Base-by-base conservation (phyloP, 2,113 vertebrate species). In the Rhabdomys dilectus region DNA sequence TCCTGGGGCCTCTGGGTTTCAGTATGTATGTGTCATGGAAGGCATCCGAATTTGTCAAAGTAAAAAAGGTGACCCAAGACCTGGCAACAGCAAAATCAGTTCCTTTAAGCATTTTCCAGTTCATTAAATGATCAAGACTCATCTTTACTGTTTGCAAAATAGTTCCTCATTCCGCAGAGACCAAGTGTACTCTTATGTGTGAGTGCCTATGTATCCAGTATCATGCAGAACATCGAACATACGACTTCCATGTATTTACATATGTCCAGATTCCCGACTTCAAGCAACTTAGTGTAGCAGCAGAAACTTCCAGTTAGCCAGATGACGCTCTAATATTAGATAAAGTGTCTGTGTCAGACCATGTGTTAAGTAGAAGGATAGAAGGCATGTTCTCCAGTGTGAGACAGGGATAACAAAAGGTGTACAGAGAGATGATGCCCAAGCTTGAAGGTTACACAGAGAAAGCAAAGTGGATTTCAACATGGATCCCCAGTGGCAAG, bases 131-230 rank as follows among this genome's bases (percentile, higher is more conserved):
- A 68, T 31, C 34, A 88, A 26, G 13, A 34, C 2, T 64, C 12
- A 72, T 76, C 48, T 51, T 85, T 76, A 85, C 64, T 51, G 8
- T 78, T 92, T 95, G 39, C 13, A 94, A 34, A 96, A 9, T 81
- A 53, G 16, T 22, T 21, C 56, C 26, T 82, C 24, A 5, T 42
- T 81, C 16, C 62, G 53, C 68, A 89, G 77, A 84, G n/a, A 60
- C n/a, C 51, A 48, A 42, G 22, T 64, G 36, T 2, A 11, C 26
- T 0, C 56, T 62, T 29, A 64, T 56, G 34, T 1, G 7, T 29
- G 22, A 5, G 70, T 48, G 24, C 7, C 16, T 42, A 0, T 22
- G 21, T 68, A 12, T 81, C 72, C 31, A 56, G 42, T 42, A 36
- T 24, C 86, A 19, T 86, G 22, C 73, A 34, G 81, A 42, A 24